Evolutionary conservation across 2,113 vertebrate genomes (phyloP).

Genomic region (Zosterops borbonicus): DNA sequence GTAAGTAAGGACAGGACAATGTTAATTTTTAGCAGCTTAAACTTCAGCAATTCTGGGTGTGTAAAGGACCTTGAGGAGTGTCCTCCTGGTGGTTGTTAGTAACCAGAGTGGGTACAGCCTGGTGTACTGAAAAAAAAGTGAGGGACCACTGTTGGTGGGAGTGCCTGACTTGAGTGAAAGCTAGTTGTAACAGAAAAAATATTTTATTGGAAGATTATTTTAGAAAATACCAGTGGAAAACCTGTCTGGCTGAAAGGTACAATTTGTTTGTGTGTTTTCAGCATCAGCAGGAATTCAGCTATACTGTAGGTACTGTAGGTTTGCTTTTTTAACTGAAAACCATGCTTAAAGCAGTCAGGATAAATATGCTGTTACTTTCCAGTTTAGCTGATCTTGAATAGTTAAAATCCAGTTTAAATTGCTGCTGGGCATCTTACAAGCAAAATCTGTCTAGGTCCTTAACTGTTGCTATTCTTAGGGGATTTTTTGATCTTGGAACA

Average conservation of each 20-base stretch:
- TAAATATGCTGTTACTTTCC: neutral
- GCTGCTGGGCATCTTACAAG: neutral
- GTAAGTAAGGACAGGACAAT: neutral
- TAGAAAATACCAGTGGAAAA: neutral
- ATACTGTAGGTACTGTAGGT: neutral
- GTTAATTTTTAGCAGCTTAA: neutral
- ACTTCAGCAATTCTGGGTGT: neutral
- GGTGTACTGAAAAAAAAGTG: neutral
- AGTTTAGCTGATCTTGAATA: neutral
- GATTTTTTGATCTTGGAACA: neutral
- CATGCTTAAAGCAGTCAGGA: neutral
- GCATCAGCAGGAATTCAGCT: neutral
- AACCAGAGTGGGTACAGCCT: neutral
- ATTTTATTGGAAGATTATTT: neutral
- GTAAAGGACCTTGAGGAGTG: neutral
- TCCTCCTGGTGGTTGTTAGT: neutral
- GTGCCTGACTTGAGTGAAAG: neutral
- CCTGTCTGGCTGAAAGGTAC: neutral
- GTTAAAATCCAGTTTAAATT: neutral
- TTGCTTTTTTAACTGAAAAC: neutral
- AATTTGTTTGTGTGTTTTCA: neutral
- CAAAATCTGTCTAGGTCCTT: neutral
- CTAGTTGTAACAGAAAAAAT: neutral
- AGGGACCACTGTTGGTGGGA: neutral
- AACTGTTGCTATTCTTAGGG: neutral